Percentiles rank a stretch among this genome's conserved stretches.
Conservation (phyloP, 64 coral and sea anemone species). For the Montipora efflorescens region DNA sequence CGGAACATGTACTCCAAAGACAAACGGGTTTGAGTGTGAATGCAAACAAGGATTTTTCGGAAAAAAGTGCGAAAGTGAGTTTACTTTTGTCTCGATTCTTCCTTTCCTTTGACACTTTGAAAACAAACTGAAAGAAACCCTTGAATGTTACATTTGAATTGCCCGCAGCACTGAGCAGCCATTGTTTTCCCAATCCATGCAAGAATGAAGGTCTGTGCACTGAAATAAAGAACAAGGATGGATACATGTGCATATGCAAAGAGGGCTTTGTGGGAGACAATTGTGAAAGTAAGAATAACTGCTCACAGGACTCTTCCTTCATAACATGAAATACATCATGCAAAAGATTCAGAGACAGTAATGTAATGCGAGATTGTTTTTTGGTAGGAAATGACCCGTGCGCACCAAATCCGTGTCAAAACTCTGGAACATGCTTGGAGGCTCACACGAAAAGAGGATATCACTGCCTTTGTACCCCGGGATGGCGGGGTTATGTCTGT, state of each 20-base stretch:
- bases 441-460: slow-evolving; percentile 82
- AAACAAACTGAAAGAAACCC: not conserved
- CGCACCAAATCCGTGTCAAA: slow-evolving; percentile 85
- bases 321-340: too few species aligned
- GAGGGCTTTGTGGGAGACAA: slow-evolving; percentile 83
- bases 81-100: not conserved
- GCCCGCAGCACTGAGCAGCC: slow-evolving; percentile 67
- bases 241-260: slow-evolving; percentile 94
- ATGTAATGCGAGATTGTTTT: not conserved
- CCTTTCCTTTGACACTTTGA: not conserved
- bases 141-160: not conserved
- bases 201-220: slow-evolving; percentile 97
- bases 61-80: slow-evolving; percentile 82
- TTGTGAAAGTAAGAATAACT: slow-evolving; percentile 81
- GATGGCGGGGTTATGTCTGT: slow-evolving; percentile 90
- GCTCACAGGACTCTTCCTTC: too few species aligned
- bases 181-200: slow-evolving; percentile 86
- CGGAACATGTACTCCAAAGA: slow-evolving; percentile 86
- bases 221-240: slow-evolving; percentile 73
- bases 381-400: slow-evolving; percentile 76
- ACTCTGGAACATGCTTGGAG: slow-evolving; percentile 85
- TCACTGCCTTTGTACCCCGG: slow-evolving; percentile 88
- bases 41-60: slow-evolving; percentile 81
- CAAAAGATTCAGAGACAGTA: not conserved
- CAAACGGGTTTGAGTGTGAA: slow-evolving; percentile 88